Conservation (phyloP, 2,888 invertebrate genomes). For the Lasioglossum leucozonium region DNA sequence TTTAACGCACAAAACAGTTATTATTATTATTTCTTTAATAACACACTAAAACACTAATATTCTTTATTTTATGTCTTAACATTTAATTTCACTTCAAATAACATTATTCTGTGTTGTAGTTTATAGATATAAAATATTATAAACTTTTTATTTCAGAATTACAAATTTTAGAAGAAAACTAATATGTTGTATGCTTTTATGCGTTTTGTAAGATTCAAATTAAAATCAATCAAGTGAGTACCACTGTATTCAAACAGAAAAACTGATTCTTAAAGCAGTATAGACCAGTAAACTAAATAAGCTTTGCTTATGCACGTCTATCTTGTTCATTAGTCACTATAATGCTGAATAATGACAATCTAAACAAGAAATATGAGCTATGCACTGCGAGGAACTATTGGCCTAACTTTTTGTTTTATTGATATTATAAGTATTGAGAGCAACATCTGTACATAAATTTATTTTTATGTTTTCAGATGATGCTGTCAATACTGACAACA, state of each 20-base stretch:
- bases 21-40: slow-evolving; percentile 1
- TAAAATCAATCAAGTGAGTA: background rate
- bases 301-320: slow-evolving; percentile 26
- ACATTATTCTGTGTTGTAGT: slow-evolving; percentile 8
- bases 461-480: slow-evolving; percentile 45
- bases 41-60: background rate
- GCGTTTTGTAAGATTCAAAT: background rate
- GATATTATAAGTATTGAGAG: slow-evolving; percentile 34
- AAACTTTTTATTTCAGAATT: background rate
- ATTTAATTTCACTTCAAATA: slow-evolving; percentile 5
- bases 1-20: slow-evolving; percentile 44
- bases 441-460: slow-evolving; percentile 31
- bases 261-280: slow-evolving; percentile 20
- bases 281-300: slow-evolving; percentile 29
- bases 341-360: slow-evolving; percentile 58
- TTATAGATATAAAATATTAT: background rate
- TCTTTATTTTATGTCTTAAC: background rate
- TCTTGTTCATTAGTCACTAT: slow-evolving; percentile 33
- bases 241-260: slow-evolving; percentile 8
- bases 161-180: background rate
- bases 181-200: background rate
- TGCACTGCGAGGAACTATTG: slow-evolving; percentile 43
- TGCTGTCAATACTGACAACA: slow-evolving; percentile 52
- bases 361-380: slow-evolving; percentile 33
- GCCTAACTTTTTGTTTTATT: slow-evolving; percentile 57